Conservation (phyloP, 2,797 vertebrate genomes). For the Gorsachius magnificus region DNA sequence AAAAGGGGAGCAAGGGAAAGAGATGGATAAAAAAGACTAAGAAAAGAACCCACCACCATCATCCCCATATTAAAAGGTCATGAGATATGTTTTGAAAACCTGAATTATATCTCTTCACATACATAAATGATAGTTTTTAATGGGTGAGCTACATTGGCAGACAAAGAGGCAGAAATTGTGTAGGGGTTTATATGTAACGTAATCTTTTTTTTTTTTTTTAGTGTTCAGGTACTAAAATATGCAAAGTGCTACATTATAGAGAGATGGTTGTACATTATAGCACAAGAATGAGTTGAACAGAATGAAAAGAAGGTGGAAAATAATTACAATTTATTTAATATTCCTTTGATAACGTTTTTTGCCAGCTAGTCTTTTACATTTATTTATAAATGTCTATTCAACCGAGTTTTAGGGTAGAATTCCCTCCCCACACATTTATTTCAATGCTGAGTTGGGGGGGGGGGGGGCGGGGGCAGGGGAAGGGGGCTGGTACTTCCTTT, state of each 20-base stretch:
- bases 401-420: not conserved
- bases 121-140: not conserved
- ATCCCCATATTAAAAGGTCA: not conserved
- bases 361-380: not conserved
- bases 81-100: not conserved
- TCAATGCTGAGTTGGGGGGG: rapidly evolving
- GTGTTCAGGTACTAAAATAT: not conserved
- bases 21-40: not conserved
- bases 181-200: not conserved
- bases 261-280: not conserved
- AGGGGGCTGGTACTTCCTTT: too few species aligned
- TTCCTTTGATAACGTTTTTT: not conserved
- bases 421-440: rapidly evolving
- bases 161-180: not conserved
- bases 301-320: not conserved
- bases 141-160: not conserved
- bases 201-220: not conserved
- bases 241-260: not conserved
- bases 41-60: rapidly evolving
- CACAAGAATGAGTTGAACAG: not conserved
- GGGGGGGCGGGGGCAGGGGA: too few species aligned
- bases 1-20: not conserved
- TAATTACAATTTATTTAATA: not conserved
- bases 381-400: not conserved
- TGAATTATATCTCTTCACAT: not conserved